Conservation (phyloP, 64 coral and sea anemone species). For the Montipora sp. region DNA sequence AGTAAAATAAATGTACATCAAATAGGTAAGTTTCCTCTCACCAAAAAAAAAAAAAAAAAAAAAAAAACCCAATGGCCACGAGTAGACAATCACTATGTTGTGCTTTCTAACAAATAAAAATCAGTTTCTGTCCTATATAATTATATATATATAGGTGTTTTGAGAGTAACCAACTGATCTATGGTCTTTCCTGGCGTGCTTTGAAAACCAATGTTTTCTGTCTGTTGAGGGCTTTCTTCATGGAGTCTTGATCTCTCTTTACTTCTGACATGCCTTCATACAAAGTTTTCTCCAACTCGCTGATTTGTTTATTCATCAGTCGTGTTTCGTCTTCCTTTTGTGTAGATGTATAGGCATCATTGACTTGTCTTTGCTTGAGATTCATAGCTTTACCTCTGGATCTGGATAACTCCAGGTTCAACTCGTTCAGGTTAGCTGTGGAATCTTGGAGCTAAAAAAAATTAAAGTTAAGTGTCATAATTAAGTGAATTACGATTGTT, state of each 20-base stretch:
- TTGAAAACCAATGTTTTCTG: conserved; percentile 91
- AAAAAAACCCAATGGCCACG: background rate
- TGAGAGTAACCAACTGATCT: conserved; percentile 17
- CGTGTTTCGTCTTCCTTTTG: conserved; percentile 88
- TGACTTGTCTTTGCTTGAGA: conserved; percentile 81
- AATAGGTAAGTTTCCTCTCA: background rate
- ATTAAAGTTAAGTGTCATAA: background rate
- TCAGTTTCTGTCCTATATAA: background rate
- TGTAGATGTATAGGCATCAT: conserved; percentile 61
- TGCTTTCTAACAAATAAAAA: background rate
- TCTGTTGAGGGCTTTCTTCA: conserved; percentile 97
- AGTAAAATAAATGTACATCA: conserved; percentile 17
- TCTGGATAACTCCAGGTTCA: conserved; percentile 89
- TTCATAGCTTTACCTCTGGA: conserved; percentile 94
- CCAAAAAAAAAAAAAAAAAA: background rate
- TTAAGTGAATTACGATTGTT: no score
- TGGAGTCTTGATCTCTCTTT: conserved; percentile 94
- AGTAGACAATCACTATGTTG: background rate
- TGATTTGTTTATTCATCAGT: conserved; percentile 82
- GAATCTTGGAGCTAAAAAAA: conserved; percentile 90
- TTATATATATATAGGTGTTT: background rate
- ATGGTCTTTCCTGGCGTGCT: conserved; percentile 74
- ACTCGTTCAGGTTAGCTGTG: conserved; percentile 92
- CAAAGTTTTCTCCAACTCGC: conserved; percentile 92
- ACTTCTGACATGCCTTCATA: conserved; percentile 99